These are phyloP conservation scores for Mesorhabditis belari DNA, from an alignment of 2,888 invertebrate species.

Conservation along the genomic window DNA sequence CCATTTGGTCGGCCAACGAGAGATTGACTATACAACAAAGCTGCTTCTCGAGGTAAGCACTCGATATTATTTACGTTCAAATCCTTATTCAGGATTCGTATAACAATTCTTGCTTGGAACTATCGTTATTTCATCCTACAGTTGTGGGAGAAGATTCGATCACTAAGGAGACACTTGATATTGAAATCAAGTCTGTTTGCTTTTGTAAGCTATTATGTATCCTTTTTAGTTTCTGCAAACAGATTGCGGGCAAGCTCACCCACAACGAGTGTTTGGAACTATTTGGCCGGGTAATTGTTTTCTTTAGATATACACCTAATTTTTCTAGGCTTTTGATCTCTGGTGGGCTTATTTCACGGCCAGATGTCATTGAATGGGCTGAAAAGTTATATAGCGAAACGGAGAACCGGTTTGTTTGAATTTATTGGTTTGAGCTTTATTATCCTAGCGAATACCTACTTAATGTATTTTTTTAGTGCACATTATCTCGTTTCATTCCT, in stretches of 20 bases:
- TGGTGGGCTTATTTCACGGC: too few relatives aligned
- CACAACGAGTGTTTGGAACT: conserved; percentile 99
- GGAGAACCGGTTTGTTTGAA: too few relatives aligned
- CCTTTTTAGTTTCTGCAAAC: conserved; percentile 62
- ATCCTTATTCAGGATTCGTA: conserved; percentile 73
- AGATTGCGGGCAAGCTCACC: conserved; percentile 73
- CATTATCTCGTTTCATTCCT: conserved; percentile 24
- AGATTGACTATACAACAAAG: conserved; percentile 75
- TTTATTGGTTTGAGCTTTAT: too few relatives aligned
- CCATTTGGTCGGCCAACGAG: conserved; percentile 58
- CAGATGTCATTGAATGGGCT: too few relatives aligned
- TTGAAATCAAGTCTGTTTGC: conserved; percentile 65
- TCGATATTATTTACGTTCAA: neutral
- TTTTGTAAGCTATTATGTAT: neutral
- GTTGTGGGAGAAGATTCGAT: conserved; percentile 21
- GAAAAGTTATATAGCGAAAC: too few relatives aligned
- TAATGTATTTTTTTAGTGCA: conserved; percentile 5
- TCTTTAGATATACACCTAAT: too few relatives aligned
- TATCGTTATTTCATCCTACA: conserved; percentile 64
- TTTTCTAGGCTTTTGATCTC: too few relatives aligned
- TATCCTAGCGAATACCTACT: too few relatives aligned
- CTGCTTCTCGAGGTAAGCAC: conserved; percentile 67
- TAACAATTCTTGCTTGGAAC: conserved; percentile 99
- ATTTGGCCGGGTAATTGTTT: conserved; percentile 67
- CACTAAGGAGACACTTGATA: conserved; percentile 66